These are phyloP conservation scores for Calosoma granatense DNA, from an alignment of 1,140 invertebrate species.

Conservation along the genomic window DNA sequence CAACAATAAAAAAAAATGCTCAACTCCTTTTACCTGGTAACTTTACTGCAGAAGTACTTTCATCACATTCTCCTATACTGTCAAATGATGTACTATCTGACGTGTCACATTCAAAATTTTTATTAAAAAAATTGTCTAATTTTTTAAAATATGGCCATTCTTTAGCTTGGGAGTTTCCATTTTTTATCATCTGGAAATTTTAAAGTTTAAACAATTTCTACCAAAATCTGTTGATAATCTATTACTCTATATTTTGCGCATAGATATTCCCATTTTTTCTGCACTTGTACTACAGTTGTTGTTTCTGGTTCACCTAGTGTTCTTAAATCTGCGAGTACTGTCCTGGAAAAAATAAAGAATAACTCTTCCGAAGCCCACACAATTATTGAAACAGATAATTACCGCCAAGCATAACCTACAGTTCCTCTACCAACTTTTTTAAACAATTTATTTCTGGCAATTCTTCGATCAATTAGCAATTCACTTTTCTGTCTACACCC, in stretches of 20 bases:
- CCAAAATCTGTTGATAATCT: too few species aligned
- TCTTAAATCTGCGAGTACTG: neutral
- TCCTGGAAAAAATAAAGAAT: conserved; percentile 1
- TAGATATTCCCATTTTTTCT: neutral
- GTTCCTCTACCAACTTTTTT: neutral
- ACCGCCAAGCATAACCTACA: neutral
- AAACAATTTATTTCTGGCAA: neutral
- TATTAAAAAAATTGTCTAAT: neutral
- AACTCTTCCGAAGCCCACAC: neutral
- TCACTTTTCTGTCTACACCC: neutral
- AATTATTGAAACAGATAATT: neutral
- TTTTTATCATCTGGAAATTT: neutral
- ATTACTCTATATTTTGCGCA: neutral
- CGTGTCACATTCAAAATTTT: too few species aligned
- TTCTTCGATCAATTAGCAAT: neutral
- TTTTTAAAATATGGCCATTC: neutral
- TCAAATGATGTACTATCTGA: too few species aligned
- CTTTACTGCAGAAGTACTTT: too few species aligned
- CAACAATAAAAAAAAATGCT: too few species aligned
- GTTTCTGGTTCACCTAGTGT: neutral
- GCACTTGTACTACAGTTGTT: neutral
- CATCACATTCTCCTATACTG: too few species aligned
- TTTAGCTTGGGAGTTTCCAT: neutral
- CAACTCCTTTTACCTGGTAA: too few species aligned
- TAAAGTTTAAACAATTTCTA: too few species aligned